Evolutionary conservation across 2,888 invertebrate genomes (phyloP).

Genomic region (Urechis unicinctus): DNA sequence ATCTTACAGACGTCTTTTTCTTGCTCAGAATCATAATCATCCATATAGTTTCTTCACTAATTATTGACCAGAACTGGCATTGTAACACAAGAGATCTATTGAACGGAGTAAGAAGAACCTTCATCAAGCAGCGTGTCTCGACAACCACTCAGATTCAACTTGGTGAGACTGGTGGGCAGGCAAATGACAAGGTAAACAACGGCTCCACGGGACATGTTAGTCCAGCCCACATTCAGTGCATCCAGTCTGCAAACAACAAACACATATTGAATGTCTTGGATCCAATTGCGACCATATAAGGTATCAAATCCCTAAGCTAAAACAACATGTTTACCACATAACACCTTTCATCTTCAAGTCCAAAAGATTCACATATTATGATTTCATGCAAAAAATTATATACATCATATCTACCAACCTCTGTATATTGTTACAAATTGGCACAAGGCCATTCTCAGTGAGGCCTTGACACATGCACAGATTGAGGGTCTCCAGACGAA

Average conservation of each 20-base stretch:
- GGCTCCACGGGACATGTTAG: constrained; percentile 59
- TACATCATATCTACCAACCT: too few relatives aligned
- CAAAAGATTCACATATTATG: neutral
- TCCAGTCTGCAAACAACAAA: constrained; percentile 56
- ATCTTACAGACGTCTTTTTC: too few relatives aligned
- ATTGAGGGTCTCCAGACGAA: constrained; percentile 71
- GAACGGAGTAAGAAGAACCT: constrained; percentile 53
- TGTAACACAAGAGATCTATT: neutral
- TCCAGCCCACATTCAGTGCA: constrained; percentile 72
- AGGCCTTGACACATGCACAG: constrained; percentile 75
- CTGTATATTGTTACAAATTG: constrained; percentile 50
- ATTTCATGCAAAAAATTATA: too few relatives aligned
- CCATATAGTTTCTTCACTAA: neutral
- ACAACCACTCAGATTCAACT: constrained; percentile 78
- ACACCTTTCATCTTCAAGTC: neutral
- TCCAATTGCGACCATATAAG: neutral
- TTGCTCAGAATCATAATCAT: too few relatives aligned
- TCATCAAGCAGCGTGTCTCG: constrained; percentile 68
- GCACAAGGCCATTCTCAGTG: constrained; percentile 59
- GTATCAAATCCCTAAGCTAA: neutral
- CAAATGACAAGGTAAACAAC: constrained; percentile 60
- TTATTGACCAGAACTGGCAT: neutral
- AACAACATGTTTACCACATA: neutral
- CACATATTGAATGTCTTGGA: too few relatives aligned
- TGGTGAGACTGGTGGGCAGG: constrained; percentile 62